A percentile compares a stretch with the other conserved stretches of the same genome.
Conservation (phyloP, 2,797 vertebrate species). For the Uromys caudimaculatus region DNA sequence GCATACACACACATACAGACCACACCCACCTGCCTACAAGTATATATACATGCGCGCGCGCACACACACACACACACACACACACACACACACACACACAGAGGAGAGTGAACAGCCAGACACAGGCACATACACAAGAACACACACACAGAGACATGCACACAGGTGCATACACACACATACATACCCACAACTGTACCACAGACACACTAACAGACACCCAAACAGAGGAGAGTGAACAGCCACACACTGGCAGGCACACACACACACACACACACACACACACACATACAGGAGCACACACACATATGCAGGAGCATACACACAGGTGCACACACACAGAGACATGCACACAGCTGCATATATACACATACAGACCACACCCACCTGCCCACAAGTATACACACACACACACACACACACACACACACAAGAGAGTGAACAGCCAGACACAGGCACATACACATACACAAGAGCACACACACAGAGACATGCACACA, state of each 20-base stretch:
- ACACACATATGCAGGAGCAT: no score
- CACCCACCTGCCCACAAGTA: no score
- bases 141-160: neutral
- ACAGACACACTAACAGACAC: neutral
- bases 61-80: neutral
- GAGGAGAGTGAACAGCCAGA: neutral
- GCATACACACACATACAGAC: neutral
- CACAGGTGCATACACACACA: no score
- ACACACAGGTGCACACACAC: no score
- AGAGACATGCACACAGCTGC: neutral
- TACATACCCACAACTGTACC: no score
- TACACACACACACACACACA: no score
- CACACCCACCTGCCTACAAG: no score
- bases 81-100: neutral
- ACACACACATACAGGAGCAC: neutral
- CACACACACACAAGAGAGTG: accelerated
- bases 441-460: neutral
- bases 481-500: neutral
- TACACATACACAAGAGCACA: neutral
- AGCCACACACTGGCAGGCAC: no score
- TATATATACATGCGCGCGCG: no score
- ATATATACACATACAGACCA: neutral
- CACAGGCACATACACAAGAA: neutral
- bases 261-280: neutral
- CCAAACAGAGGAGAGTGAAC: neutral